These are phyloP conservation scores for Scaptomyza polygonia DNA, from an alignment of 2,888 invertebrate genomes.

Conservation along the genomic window DNA sequence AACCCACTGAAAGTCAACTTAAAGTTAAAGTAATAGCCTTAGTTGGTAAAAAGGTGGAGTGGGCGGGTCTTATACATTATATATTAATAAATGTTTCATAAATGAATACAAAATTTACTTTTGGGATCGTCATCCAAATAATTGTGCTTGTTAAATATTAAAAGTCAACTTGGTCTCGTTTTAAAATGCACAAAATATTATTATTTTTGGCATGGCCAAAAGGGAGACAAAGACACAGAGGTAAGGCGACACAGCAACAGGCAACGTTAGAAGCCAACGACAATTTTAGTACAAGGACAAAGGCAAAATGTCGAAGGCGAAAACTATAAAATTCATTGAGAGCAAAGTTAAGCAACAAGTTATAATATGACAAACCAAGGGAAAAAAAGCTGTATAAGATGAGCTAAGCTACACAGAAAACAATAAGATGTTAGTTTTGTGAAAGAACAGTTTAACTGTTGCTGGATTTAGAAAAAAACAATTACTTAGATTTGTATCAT, in stretches of 20 bases:
- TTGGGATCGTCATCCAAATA: slow-evolving; percentile 60
- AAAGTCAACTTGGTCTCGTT: slow-evolving; percentile 49
- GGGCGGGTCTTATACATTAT: slow-evolving; percentile 19
- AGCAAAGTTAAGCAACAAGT: slow-evolving; percentile 78
- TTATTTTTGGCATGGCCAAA: too few species aligned
- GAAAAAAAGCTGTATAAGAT: too few species aligned
- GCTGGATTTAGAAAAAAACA: neutral
- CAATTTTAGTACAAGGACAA: slow-evolving; percentile 20
- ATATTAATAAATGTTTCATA: slow-evolving; percentile 39
- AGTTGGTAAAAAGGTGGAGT: too few species aligned
- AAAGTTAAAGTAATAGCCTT: neutral
- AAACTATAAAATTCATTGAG: slow-evolving; percentile 79
- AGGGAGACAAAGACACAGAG: too few species aligned
- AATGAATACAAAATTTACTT: slow-evolving; percentile 61
- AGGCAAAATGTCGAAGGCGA: slow-evolving; percentile 25
- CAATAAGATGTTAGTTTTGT: neutral
- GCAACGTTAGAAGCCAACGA: slow-evolving; percentile 23
- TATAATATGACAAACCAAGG: slow-evolving; percentile 15
- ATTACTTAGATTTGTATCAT: too few species aligned
- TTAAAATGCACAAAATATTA: too few species aligned
- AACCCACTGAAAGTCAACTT: neutral
- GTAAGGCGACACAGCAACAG: neutral
- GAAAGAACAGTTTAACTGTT: neutral
- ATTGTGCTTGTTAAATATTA: slow-evolving; percentile 73
- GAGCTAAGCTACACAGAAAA: neutral